Evolutionary conservation across 2,888 invertebrate species (phyloP).

Genomic region (Antitype chi): DNA sequence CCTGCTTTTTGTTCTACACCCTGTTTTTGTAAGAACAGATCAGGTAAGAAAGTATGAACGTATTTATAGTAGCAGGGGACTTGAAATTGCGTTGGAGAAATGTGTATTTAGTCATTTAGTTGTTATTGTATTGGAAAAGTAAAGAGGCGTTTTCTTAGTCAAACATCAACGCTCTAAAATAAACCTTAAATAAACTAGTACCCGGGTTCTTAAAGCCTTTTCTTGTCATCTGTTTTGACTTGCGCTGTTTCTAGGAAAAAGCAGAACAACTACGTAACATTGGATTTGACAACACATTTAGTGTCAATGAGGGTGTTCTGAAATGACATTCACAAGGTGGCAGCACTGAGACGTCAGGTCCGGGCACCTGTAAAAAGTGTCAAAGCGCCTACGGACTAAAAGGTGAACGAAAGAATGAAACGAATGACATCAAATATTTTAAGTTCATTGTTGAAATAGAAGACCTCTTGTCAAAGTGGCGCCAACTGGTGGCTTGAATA

Average conservation of each 20-base stretch:
- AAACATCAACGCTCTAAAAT: background rate
- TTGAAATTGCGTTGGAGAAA: slow-evolving; percentile 5
- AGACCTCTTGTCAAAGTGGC: no score
- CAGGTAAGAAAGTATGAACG: slow-evolving; percentile 49
- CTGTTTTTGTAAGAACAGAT: slow-evolving; percentile 58
- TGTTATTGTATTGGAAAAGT: background rate
- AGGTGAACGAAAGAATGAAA: no score
- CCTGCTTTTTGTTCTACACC: slow-evolving; percentile 78
- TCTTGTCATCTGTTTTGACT: background rate
- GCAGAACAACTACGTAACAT: background rate
- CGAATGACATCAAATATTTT: no score
- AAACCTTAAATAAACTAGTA: background rate
- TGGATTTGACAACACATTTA: background rate
- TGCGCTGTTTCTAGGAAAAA: background rate
- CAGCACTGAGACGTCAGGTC: no score
- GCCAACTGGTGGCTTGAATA: no score
- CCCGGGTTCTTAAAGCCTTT: background rate
- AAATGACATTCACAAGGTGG: no score
- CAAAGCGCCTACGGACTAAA: no score
- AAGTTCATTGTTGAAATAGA: no score
- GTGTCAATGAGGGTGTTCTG: no score
- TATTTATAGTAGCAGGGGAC: slow-evolving; percentile 5
- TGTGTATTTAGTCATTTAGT: background rate
- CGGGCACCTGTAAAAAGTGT: no score
- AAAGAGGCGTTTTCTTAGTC: background rate